Evolutionary conservation across 2,113 vertebrate species (phyloP), one percentile per base, ranked within the genome.

Genomic region (Tonatia bakeri): DNA sequence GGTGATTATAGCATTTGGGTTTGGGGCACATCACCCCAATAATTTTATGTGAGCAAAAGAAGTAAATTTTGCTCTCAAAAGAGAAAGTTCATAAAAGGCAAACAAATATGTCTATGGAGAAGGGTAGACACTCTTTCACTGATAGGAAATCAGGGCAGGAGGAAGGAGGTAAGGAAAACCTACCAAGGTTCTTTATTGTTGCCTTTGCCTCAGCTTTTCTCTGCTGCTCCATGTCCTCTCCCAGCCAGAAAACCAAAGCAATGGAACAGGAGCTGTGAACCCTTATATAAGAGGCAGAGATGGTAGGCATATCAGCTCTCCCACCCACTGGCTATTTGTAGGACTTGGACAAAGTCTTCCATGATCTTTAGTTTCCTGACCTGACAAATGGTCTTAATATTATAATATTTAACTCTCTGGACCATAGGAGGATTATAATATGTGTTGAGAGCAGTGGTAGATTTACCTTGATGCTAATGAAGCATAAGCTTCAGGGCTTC

Each of bases 1-100:
- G 61, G 52, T 96, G 94, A 98, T 92, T 96, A 80, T 97, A 73
- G 72, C 56, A 65, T 73, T 90, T 88, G 77, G 11, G 3, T 16
- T 69, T 61, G 12, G 67, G 20, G 20, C 22, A 69, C 33, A 33
- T 43, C 28, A 73, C 13, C 13, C 19, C 50, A 67, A 14, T 33
- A 36, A 73, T 45, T 90, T 72, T 36, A 33, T 52, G 80, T 20
- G 26, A 87, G 38, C 28, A 26, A 36, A 87, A 24, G 47, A 83
- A 61, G 36, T 43, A 24, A 89, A 40, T 20, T 59, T 89, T 82
- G 38, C 40, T 50, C 31, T 1, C 13, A 16, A 75, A 87, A 31
- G 16, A 19, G 17, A 9, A 33, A 76, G 40, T 54, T 50, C 36
- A 50, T 26, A 14, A 77, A 65, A 36, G 16, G 73, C 15, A 77